Percentiles rank a stretch among this genome's conserved stretches.
These are phyloP conservation scores for Ophioninae sp. DNA, from an alignment of 2,888 invertebrate genomes.

Conservation along the genomic window DNA sequence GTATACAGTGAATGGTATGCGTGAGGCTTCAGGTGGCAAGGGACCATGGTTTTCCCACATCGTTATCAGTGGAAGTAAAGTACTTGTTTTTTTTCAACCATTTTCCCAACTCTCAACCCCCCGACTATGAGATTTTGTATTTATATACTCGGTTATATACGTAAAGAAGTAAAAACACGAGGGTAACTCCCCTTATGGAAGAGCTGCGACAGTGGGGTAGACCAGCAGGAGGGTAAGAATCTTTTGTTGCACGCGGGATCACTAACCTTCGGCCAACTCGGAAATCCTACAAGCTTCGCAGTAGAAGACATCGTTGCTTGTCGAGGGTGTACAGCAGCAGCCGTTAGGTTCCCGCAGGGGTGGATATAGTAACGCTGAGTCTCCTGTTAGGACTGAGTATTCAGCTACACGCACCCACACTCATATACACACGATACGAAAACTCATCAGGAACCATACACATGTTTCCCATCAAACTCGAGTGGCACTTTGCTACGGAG, in stretches of 20 bases:
- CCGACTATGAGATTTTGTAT: constrained; percentile 2
- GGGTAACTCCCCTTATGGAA: constrained; percentile 32
- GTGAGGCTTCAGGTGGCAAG: constrained; percentile 26
- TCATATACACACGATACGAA: constrained; percentile 34
- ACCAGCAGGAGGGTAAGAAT: constrained; percentile 50
- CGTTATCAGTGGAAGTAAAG: constrained; percentile 58
- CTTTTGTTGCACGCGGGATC: constrained; percentile 52
- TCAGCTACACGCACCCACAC: neutral
- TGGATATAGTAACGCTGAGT: constrained; percentile 21
- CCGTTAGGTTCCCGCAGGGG: constrained; percentile 56
- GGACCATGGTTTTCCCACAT: constrained; percentile 59
- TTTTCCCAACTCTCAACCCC: constrained; percentile 26
- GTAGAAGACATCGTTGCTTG: constrained; percentile 32
- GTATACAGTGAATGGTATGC: constrained; percentile 35
- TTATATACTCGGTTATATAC: constrained; percentile 20
- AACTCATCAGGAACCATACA: constrained; percentile 63
- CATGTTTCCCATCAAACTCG: constrained; percentile 63
- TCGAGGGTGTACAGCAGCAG: constrained; percentile 47
- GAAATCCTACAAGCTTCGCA: constrained; percentile 21
- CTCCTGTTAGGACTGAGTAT: constrained; percentile 33
- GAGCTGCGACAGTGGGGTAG: constrained; percentile 46
- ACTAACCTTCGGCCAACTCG: constrained; percentile 46
- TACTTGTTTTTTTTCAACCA: constrained; percentile 27
- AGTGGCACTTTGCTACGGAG: constrained; percentile 57
- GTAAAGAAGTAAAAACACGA: constrained; percentile 16